Base-by-base conservation (phyloP, 2,888 invertebrate species). In the Zaprionus bogoriensis region DNA sequence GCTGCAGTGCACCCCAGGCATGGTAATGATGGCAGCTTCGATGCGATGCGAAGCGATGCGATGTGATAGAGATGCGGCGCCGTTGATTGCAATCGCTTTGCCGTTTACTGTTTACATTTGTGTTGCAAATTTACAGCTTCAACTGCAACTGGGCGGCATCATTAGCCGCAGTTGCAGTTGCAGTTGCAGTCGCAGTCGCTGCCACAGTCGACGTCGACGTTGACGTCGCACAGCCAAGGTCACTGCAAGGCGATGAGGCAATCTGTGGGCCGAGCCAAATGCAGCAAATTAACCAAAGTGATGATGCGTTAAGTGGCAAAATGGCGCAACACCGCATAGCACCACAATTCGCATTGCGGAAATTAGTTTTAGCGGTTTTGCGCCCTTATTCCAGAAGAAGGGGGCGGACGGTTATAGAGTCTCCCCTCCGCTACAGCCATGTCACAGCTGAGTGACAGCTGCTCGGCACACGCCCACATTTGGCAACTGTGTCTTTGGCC, bases 71-170 rank as follows among this genome's bases (percentile, higher is more conserved):
- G 76, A 75, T 74, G 71, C 81, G 59, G 71, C 71, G 67, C 66
- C 68, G 75, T 53, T 85, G 82, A 83, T 83, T 82, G 82, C 81
- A 66, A 82, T 80, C 83, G 77, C 51, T 45, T 50, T 55, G 53
- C 44, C 67, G 63, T 72, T 72, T 72, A 67, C 62, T 67, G 68
- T 62, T 77, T 75, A 69, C 70, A 78, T 81, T 84, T 82, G 82
- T 77, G 74, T 84, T 84, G 84, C 80, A 86, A 80, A 87, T 87
- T 84, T 87, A 87, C 87, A 87, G 82, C 82, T 87, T 75, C 84
- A 80, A 70, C 74, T 66, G 65, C 63, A 50, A 47, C 44, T 50
- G 46, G 67, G 69, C 62, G 57, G 62, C 81, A 77, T 75, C 81
- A 81, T 75, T 77, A 79, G 69, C 67, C 59, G 67, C 67, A 50